Base-by-base conservation (phyloP, 1,140 invertebrate genomes). In the Cydia amplana region DNA sequence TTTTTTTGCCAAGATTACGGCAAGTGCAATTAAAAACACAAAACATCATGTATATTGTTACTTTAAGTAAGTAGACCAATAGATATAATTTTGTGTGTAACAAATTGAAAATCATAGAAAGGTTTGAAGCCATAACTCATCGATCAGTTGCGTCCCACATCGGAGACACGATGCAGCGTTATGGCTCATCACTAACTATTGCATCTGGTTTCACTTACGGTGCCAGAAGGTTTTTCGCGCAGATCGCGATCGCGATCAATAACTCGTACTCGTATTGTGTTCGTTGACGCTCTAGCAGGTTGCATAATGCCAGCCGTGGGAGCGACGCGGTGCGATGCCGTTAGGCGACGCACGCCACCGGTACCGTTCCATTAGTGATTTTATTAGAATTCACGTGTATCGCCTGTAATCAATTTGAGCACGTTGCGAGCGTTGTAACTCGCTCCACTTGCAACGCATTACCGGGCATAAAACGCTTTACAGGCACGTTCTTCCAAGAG, bases 341-440 rank as follows among this genome's bases (percentile, higher is more conserved):
- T 89, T 92, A 92, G 88, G 87, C 87, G 89, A 89, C 86, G 87
- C 90, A 91, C 88, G 89, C 88, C 86, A 88, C 81, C 85, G 78
- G 86, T 92, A 91, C 91, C 91, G 91, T 92, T 91, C 89, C 85
- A 89, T 89, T 90, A 87, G 85, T 83, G 90, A 92, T 91, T 91
- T 91, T 91, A 91, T 92, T 91, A 92, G 88, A 91, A 91, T 86
- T 90, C 91, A 84, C 87, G 86, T 91, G 87, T 90, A 91, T 90
- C 83, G 85, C 82, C 79, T 77, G 87, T 85, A 88, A 92, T 92
- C 89, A 88, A 91, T 92, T 91, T 85, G 79, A 87, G 82, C 78
- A 84, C 80, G 77, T 83, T 84, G 82, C 83, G 80, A 76, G 79
- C 83, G 83, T 77, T 82, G 78, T 82, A 83, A 79, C 77, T 83